Evolutionary conservation across 2,888 invertebrate genomes (phyloP).

Genomic region (Furcula furcula): DNA sequence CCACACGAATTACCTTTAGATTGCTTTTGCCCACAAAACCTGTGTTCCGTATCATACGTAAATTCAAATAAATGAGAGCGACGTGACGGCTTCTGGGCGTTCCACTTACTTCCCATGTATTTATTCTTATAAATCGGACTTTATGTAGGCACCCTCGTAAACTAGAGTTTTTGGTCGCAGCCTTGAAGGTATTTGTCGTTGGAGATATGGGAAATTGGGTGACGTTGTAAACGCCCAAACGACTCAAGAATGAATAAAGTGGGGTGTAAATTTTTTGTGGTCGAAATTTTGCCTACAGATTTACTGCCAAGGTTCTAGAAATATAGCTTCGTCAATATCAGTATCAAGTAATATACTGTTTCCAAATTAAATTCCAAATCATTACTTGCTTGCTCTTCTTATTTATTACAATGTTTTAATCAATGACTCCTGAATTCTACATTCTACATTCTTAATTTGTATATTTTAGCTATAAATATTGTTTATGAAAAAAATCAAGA

Average conservation of each 20-base stretch:
- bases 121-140: slow-evolving; percentile 60
- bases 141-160: slow-evolving; percentile 50
- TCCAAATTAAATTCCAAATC: too few species aligned
- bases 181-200: slow-evolving; percentile 32
- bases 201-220: slow-evolving; percentile 33
- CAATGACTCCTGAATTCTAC: too few species aligned
- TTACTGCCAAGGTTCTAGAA: too few species aligned
- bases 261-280: neutral
- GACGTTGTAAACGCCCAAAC: slow-evolving; percentile 19
- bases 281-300: too few species aligned
- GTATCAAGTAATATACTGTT: too few species aligned
- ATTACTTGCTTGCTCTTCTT: too few species aligned
- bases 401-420: too few species aligned
- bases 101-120: slow-evolving; percentile 45
- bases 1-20: too few species aligned
- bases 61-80: slow-evolving; percentile 38
- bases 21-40: slow-evolving; percentile 31
- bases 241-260: slow-evolving; percentile 1
- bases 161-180: slow-evolving; percentile 42
- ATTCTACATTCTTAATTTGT: too few species aligned
- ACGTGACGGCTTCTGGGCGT: slow-evolving; percentile 26
- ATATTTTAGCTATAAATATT: too few species aligned
- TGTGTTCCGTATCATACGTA: slow-evolving; percentile 30
- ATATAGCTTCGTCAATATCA: too few species aligned
- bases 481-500: too few species aligned